Conservation (phyloP, 2,113 vertebrate species). For the Proteles cristata region DNA sequence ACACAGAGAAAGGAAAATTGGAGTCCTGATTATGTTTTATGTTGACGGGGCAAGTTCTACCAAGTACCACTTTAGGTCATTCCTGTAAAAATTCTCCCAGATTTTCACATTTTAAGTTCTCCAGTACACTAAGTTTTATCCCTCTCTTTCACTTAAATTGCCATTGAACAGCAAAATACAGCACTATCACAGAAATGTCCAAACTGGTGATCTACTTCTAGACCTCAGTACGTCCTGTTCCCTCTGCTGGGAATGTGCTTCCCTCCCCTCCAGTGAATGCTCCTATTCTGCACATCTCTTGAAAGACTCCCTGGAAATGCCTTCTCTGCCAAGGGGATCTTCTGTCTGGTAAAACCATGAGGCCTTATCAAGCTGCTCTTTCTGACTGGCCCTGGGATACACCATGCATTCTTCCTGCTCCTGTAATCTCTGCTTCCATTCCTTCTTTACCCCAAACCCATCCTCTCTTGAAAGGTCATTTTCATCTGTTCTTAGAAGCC, state of each 20-base stretch:
- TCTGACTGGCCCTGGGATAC: neutral
- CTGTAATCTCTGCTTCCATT: neutral
- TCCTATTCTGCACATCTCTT: neutral
- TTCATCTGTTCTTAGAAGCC: neutral
- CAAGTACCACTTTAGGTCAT: neutral
- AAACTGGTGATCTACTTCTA: conserved; percentile 41
- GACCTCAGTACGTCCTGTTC: neutral
- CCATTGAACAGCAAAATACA: conserved; percentile 7
- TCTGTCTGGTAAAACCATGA: neutral
- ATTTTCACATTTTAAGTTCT: conserved; percentile 60
- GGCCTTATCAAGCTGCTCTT: neutral
- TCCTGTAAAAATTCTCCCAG: neutral
- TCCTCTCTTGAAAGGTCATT: neutral
- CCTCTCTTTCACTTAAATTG: conserved; percentile 48
- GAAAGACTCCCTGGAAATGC: neutral
- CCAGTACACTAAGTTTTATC: neutral
- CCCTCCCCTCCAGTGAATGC: neutral
- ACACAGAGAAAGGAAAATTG: neutral
- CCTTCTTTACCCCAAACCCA: neutral
- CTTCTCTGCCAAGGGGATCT: neutral
- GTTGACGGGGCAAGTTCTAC: conserved; percentile 39
- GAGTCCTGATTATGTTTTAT: neutral
- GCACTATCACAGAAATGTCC: neutral
- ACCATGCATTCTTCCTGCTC: neutral
- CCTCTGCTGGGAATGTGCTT: neutral